Evolutionary conservation across 1,140 invertebrate species (phyloP).

Genomic region (Lasioglossum baleicum): DNA sequence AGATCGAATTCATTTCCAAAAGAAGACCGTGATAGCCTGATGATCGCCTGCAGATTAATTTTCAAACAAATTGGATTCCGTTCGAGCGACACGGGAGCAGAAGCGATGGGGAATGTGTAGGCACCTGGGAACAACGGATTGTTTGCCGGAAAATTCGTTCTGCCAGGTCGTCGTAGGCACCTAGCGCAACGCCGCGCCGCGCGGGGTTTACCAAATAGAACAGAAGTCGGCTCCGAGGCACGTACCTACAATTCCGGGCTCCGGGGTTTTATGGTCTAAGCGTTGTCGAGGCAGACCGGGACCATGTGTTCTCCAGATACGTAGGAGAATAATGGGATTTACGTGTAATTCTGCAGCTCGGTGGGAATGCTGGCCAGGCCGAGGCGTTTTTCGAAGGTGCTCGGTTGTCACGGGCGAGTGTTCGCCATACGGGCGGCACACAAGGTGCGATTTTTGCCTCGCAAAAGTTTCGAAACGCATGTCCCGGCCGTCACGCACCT

Average conservation of each 20-base stretch:
- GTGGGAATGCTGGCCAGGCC: not conserved
- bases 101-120: not conserved
- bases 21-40: no score
- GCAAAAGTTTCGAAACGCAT: slow-evolving; percentile 45
- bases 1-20: no score
- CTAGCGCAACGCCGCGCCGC: not conserved
- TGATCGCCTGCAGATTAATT: no score
- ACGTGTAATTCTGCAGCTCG: slow-evolving; percentile 48
- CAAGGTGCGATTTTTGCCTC: slow-evolving; percentile 21
- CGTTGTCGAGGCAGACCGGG: not conserved
- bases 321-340: slow-evolving; percentile 51
- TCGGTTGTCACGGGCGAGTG: slow-evolving; percentile 8
- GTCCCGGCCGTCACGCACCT: slow-evolving; percentile 38
- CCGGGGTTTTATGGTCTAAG: slow-evolving; percentile 31
- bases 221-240: slow-evolving; percentile 16
- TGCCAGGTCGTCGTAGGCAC: not conserved
- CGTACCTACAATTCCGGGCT: slow-evolving; percentile 9
- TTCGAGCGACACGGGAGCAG: not conserved
- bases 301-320: slow-evolving; percentile 62
- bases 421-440: slow-evolving; percentile 48
- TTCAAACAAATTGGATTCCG: not conserved
- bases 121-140: not conserved
- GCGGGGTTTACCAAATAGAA: not conserved
- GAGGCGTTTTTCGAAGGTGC: slow-evolving; percentile 17
- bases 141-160: not conserved